Percentiles rank a stretch among this genome's conserved stretches.
Evolutionary conservation across 2,113 vertebrate species (phyloP).

Genomic region (Corvus hawaiiensis): DNA sequence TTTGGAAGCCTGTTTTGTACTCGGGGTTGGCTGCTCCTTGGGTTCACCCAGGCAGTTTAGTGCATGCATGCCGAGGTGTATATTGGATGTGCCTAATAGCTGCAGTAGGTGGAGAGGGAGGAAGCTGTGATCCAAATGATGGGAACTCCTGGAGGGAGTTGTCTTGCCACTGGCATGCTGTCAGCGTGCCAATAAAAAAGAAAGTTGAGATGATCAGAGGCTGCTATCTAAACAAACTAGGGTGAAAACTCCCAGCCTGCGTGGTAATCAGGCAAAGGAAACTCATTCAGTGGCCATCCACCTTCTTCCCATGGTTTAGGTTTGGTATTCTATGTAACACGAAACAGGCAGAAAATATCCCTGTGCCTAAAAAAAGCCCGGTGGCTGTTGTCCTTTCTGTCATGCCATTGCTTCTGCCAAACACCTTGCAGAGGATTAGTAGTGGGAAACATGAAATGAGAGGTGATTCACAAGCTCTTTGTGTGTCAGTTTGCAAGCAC

Average conservation of each 20-base stretch:
- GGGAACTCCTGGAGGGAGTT: slow-evolving; percentile 62
- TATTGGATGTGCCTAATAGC: slow-evolving; percentile 25
- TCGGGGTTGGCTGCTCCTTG: slow-evolving; percentile 15
- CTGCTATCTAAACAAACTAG: slow-evolving; percentile 41
- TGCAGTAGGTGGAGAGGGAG: slow-evolving; percentile 55
- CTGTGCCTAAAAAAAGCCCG: neutral
- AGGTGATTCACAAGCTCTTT: neutral
- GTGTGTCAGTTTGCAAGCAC: neutral
- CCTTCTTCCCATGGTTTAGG: neutral
- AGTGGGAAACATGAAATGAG: neutral
- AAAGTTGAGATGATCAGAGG: slow-evolving; percentile 39
- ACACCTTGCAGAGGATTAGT: neutral
- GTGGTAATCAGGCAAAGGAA: neutral
- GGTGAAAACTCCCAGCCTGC: slow-evolving; percentile 9
- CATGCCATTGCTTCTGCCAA: neutral
- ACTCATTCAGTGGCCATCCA: neutral
- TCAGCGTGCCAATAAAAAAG: slow-evolving; percentile 33
- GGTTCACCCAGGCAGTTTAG: slow-evolving; percentile 12
- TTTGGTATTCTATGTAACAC: neutral
- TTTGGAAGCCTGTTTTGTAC: slow-evolving; percentile 16
- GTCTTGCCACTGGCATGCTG: slow-evolving; percentile 49
- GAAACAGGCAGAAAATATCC: neutral
- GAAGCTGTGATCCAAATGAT: slow-evolving; percentile 38
- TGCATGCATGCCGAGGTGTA: slow-evolving; percentile 18
- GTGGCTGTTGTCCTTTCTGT: neutral